Conservation (phyloP, 2,797 vertebrate species). For the Sciurus carolinensis region DNA sequence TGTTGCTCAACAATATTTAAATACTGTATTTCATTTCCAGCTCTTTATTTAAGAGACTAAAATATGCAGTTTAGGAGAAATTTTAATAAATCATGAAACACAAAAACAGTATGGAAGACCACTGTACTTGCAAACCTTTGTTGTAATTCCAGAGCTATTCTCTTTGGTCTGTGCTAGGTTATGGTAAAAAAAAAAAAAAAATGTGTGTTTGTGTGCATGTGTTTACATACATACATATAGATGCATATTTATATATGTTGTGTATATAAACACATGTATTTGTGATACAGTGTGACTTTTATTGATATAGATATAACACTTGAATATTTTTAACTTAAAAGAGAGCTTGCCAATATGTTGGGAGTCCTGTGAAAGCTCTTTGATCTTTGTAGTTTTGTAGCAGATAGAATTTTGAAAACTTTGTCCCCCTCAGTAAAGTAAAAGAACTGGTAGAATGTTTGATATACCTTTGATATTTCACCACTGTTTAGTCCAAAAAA, state of each 20-base stretch:
- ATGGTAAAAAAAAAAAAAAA: background rate
- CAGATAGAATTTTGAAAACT: constrained; percentile 70
- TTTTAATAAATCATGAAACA: constrained; percentile 4
- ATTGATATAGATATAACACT: background rate
- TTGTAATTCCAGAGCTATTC: background rate
- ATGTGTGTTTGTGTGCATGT: background rate
- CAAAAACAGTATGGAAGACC: background rate
- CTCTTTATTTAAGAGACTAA: constrained; percentile 50
- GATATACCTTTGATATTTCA: constrained; percentile 75
- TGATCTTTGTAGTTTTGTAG: constrained; percentile 65
- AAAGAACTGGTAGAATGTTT: constrained; percentile 65
- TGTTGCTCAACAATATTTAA: background rate
- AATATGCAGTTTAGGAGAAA: constrained; percentile 1
- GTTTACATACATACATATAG: background rate
- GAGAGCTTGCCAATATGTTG: constrained; percentile 12
- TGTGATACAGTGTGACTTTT: background rate
- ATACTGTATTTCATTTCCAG: background rate
- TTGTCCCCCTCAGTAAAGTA: constrained; percentile 57
- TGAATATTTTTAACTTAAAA: constrained; percentile 73
- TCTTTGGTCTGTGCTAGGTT: background rate
- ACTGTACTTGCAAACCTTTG: background rate
- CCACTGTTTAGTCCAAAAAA: constrained; percentile 42
- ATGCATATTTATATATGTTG: background rate
- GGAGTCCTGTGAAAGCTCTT: constrained; percentile 38
- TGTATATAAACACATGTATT: background rate